A percentile compares a stretch with the other conserved stretches of the same genome.
Evolutionary conservation across 2,797 vertebrate genomes (phyloP).

Genomic region (Staurois parvus): DNA sequence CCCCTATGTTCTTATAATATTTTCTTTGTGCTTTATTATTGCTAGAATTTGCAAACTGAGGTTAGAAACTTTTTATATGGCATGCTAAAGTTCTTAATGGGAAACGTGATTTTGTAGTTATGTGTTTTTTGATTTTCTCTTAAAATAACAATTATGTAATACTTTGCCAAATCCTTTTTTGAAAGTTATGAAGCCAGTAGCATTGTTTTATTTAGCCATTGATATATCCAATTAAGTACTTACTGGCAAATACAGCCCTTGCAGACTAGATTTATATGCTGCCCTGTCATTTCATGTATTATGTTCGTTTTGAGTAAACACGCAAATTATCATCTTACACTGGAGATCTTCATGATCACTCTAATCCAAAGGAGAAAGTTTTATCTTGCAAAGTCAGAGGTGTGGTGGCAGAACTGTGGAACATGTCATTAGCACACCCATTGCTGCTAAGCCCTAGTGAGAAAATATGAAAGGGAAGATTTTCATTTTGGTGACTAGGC

Average conservation of each 20-base stretch:
- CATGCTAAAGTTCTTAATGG: background rate
- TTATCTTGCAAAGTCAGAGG: constrained; percentile 22
- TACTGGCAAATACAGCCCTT: constrained; percentile 4
- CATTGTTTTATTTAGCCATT: background rate
- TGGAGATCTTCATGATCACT: background rate
- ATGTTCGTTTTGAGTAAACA: background rate
- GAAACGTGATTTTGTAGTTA: background rate
- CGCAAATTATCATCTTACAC: constrained; percentile 26
- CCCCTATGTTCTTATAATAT: no score
- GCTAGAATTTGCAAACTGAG: no score
- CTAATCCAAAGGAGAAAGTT: constrained; percentile 24
- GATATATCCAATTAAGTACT: background rate
- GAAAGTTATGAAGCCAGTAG: background rate
- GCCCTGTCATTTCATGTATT: constrained; percentile 12
- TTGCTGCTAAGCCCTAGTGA: background rate
- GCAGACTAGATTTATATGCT: background rate
- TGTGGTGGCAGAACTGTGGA: constrained; percentile 15
- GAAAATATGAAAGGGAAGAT: no score
- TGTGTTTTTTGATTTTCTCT: background rate
- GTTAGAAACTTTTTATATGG: background rate
- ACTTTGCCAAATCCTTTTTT: background rate
- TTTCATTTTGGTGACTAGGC: no score
- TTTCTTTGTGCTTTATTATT: no score
- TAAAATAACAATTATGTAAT: no score
- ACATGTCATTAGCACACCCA: constrained; percentile 18